Evolutionary conservation across 2,888 invertebrate species (phyloP).

Genomic region (Zygothrica quintamaculata): DNA sequence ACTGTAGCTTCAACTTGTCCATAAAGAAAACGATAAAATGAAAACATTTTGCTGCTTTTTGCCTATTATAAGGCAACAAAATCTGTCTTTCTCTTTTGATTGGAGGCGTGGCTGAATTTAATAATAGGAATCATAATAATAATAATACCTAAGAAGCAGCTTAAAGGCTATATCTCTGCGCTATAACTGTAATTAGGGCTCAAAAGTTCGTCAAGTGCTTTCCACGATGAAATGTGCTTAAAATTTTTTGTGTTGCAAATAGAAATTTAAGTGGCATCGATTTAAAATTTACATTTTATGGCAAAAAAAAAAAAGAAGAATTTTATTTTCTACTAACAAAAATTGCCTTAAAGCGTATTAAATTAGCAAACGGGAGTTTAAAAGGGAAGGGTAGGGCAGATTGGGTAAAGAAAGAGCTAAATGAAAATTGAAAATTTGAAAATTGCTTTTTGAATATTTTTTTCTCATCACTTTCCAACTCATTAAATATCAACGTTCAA

Average conservation of each 20-base stretch:
- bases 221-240: no score
- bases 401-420: conserved; percentile 25
- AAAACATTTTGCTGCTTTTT: conserved; percentile 39
- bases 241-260: no score
- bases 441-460: conserved; percentile 39
- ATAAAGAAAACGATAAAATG: conserved; percentile 61
- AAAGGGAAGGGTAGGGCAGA: conserved; percentile 6
- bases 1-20: conserved; percentile 26
- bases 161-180: conserved; percentile 4
- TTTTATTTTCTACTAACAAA: conserved; percentile 2
- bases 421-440: conserved; percentile 20
- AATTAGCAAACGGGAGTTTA: conserved; percentile 31
- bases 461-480: conserved; percentile 47
- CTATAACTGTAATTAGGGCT: conserved; percentile 16
- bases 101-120: conserved; percentile 10
- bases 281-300: conserved; percentile 14
- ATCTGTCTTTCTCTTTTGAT: conserved; percentile 55
- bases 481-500: conserved; percentile 41
- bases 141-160: background rate
- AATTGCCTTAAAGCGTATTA: conserved; percentile 33
- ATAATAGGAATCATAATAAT: no score
- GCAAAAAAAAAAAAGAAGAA: no score
- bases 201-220: background rate
- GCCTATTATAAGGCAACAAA: conserved; percentile 45
- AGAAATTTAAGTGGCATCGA: conserved; percentile 14